These are phyloP conservation scores for Telmatochromis sp. DNA, from an alignment of 2,113 vertebrate genomes.

Conservation along the genomic window DNA sequence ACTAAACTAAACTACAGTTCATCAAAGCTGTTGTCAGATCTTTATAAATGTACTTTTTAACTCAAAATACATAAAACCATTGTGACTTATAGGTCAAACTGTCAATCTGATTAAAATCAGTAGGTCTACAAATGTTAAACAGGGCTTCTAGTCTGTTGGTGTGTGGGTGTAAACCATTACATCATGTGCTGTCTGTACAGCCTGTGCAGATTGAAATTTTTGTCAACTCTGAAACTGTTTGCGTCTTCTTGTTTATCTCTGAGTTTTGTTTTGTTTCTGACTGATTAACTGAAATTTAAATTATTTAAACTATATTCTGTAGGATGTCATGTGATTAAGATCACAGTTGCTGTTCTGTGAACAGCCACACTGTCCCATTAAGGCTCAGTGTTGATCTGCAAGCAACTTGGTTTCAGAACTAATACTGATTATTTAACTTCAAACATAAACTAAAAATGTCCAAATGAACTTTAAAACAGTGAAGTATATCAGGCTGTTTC, in stretches of 20 bases:
- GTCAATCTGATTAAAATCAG: not conserved
- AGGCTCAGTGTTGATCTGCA: not conserved
- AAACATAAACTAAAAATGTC: not conserved
- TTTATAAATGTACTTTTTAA: not conserved
- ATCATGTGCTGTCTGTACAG: not conserved
- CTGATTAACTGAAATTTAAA: not conserved
- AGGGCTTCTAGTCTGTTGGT: not conserved
- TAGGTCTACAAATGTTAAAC: not conserved
- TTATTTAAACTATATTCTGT: not conserved
- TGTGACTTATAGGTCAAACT: not conserved
- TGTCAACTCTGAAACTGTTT: not conserved
- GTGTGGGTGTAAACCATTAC: not conserved
- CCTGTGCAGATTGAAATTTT: not conserved
- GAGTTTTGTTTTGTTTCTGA: rapidly evolving
- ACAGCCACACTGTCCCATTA: not conserved
- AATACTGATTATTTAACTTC: not conserved
- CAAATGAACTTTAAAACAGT: not conserved
- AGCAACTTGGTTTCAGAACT: not conserved
- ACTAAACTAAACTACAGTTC: not conserved
- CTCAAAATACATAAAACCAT: not conserved
- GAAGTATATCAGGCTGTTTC: not conserved
- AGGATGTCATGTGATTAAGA: not conserved
- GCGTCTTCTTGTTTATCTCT: not conserved
- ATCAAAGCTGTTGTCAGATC: not conserved
- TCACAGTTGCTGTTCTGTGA: not conserved